Conservation (phyloP, 2,113 vertebrate species). For the Lontra canadensis region DNA sequence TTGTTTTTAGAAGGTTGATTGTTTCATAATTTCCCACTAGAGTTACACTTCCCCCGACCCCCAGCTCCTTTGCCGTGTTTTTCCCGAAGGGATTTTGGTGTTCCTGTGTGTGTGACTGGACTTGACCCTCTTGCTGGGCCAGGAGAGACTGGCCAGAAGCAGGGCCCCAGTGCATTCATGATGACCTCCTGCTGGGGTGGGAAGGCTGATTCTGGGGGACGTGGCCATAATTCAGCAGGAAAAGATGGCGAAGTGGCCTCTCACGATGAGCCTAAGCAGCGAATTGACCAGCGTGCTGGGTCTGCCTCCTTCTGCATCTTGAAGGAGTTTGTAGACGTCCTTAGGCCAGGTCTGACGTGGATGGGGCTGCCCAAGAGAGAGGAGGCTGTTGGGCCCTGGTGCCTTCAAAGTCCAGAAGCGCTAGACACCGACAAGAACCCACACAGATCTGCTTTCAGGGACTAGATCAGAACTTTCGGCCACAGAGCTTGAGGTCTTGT, state of each 20-base stretch:
- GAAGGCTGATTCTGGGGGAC: no score
- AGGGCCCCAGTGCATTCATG: background rate
- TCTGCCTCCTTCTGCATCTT: background rate
- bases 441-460: accelerated
- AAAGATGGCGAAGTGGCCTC: accelerated
- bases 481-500: background rate
- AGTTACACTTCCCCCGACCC: background rate
- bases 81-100: background rate
- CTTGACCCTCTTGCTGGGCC: background rate
- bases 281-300: accelerated
- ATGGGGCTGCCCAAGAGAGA: background rate
- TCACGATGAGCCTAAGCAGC: background rate
- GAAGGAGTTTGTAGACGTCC: background rate
- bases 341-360: background rate
- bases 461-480: background rate
- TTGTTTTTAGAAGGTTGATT: background rate
- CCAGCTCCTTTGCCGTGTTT: background rate
- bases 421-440: background rate
- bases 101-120: no score
- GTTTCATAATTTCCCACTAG: background rate
- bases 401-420: background rate
- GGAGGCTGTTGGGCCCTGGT: background rate
- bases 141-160: background rate
- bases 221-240: background rate
- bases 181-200: background rate